Base-by-base conservation (phyloP, 2,113 vertebrate species). In the Mionectes macconnelli region DNA sequence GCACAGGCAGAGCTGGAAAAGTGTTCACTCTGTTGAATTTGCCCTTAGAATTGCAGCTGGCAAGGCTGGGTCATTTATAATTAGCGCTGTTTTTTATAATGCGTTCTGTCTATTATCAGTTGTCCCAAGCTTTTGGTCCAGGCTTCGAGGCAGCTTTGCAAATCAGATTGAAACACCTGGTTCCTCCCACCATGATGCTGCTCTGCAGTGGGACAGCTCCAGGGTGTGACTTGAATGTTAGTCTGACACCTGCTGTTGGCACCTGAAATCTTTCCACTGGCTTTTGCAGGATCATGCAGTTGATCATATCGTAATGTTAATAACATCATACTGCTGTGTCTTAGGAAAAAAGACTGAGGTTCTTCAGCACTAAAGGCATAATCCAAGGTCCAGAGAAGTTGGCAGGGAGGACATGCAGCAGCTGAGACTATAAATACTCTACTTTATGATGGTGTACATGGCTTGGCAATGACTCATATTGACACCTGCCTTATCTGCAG, bases 401-500 rank as follows among this genome's bases (percentile, higher is more conserved):
- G 63, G 56, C 67, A 91, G 67, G 77, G 52, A 89, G 37, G 24
- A 50, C 40, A 30, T 2, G 8, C 14, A 80, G 70, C 37, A 55
- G 14, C 9, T 70, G 68, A 73, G 69, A 52, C 50, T 80, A 50
- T 4, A 2, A 66, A 75, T 69, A 86, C 5, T 19, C 37, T 88
- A 70, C 63, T 44, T 85, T 83, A 45, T 11, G 50, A 79, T 52
- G 73, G 35, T 3, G 30, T 35, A 10, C 25, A n/a, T 1, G 3
- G 40, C 39, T 89, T 96, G 95, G 89, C 91, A 95, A 35, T 27
- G 47, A 20, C 19, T 88, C 60, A 19, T 57, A 39, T 49, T 88
- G 93, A 79, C 91, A 91, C 75, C 76, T 94, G 83, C 82, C 73
- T 86, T 83, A 86, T 67, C 88, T 74, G 75, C 92, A 74, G 85